These are phyloP conservation scores for Alloscopus bannaensis DNA, from an alignment of 2,888 invertebrate species.

Conservation along the genomic window DNA sequence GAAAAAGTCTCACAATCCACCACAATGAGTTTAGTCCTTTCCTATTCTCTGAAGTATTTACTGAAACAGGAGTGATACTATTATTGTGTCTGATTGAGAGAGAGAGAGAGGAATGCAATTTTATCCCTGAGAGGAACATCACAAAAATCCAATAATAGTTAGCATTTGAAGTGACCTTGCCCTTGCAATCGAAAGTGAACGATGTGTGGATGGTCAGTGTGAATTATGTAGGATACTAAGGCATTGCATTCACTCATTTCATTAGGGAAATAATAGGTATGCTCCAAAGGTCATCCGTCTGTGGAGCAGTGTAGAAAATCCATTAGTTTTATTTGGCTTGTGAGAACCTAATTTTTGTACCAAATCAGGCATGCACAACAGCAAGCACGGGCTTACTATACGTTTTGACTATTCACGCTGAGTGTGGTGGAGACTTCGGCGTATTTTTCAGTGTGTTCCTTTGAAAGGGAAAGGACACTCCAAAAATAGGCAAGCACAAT, in stretches of 20 bases:
- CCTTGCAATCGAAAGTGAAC: conserved; percentile 49
- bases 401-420: neutral
- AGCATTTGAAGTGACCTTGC: conserved; percentile 41
- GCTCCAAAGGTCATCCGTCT: neutral
- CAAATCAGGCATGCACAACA: too few species aligned
- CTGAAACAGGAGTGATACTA: neutral
- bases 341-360: neutral
- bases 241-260: neutral
- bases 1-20: too few species aligned
- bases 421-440: too few species aligned
- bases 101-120: too few species aligned
- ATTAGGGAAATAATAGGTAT: too few species aligned
- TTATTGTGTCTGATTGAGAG: too few species aligned
- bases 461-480: conserved; percentile 40
- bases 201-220: conserved; percentile 35
- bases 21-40: too few species aligned
- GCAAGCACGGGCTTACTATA: too few species aligned
- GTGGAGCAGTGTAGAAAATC: neutral
- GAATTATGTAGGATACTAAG: too few species aligned
- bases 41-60: neutral
- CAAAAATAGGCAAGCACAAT: conserved; percentile 35
- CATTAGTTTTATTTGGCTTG: conserved; percentile 1
- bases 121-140: too few species aligned
- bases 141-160: neutral
- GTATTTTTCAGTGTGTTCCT: neutral